Percentiles rank a stretch among this genome's conserved stretches.
Evolutionary conservation across 2,888 invertebrate genomes (phyloP).

Genomic region (Pseudococcus longispinus): DNA sequence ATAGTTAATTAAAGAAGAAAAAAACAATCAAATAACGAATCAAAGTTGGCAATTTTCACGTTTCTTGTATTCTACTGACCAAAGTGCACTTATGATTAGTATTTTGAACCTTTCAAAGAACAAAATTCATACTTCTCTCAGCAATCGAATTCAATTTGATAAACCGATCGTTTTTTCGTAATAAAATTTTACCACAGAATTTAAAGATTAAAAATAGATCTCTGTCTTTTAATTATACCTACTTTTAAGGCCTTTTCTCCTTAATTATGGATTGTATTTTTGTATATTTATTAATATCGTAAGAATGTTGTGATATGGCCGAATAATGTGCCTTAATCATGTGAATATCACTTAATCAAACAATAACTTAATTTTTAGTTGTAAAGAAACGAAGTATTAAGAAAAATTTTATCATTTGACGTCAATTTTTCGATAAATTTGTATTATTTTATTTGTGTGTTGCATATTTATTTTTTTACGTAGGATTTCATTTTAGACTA

Average conservation of each 20-base stretch:
- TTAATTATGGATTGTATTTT: neutral
- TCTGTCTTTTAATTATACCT: no score
- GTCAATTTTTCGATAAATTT: neutral
- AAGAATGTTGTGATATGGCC: neutral
- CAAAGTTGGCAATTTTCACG: neutral
- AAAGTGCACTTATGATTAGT: neutral
- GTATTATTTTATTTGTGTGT: neutral
- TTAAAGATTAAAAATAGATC: no score
- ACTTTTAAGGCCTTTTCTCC: neutral
- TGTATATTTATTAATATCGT: neutral
- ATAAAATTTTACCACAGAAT: no score
- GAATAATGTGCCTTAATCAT: neutral
- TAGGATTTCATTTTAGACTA: neutral
- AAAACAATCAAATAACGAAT: neutral
- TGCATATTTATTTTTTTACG: neutral
- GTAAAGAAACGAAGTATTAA: no score
- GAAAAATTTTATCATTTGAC: no score
- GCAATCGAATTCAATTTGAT: neutral
- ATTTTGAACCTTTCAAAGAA: neutral
- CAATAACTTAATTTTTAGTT: neutral
- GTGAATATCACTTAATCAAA: slow-evolving; percentile 9
- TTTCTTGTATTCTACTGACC: neutral
- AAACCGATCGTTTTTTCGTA: no score
- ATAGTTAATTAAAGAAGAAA: no score
- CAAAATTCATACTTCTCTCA: neutral